These are phyloP conservation scores for Apogon hyalosoma DNA, from an alignment of 2,797 vertebrate genomes.

Conservation along the genomic window DNA sequence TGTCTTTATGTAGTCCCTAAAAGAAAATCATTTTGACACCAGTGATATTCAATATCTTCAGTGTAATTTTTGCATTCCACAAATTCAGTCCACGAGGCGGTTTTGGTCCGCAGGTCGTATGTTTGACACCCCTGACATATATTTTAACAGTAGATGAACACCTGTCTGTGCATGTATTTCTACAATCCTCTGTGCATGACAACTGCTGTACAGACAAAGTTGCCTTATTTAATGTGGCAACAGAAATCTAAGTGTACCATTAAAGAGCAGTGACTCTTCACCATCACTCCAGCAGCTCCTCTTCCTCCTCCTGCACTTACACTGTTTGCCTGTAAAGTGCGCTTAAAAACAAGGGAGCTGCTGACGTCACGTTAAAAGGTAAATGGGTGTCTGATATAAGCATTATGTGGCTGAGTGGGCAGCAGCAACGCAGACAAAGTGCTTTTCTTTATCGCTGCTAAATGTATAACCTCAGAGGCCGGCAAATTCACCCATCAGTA, in stretches of 20 bases:
- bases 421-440: conserved; percentile 53
- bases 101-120: too few relatives aligned
- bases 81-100: too few relatives aligned
- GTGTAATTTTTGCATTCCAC: too few relatives aligned
- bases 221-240: conserved; percentile 8
- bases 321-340: conserved; percentile 28
- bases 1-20: too few relatives aligned
- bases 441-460: conserved; percentile 52
- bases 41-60: too few relatives aligned
- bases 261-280: conserved; percentile 29
- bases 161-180: not conserved
- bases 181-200: too few relatives aligned
- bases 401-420: conserved; percentile 54
- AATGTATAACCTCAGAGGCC: conserved; percentile 35
- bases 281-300: conserved; percentile 6
- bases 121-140: too few relatives aligned
- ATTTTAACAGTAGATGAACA: not conserved
- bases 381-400: conserved; percentile 42
- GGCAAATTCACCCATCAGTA: conserved; percentile 12
- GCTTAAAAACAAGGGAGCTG: conserved; percentile 23
- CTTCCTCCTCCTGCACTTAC: conserved; percentile 27
- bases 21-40: too few relatives aligned
- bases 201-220: too few relatives aligned
- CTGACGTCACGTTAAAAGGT: conserved; percentile 58
- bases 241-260: conserved; percentile 15